These are phyloP conservation scores for Tetramorium bicarinatum DNA, from an alignment of 2,888 invertebrate genomes.

Conservation along the genomic window DNA sequence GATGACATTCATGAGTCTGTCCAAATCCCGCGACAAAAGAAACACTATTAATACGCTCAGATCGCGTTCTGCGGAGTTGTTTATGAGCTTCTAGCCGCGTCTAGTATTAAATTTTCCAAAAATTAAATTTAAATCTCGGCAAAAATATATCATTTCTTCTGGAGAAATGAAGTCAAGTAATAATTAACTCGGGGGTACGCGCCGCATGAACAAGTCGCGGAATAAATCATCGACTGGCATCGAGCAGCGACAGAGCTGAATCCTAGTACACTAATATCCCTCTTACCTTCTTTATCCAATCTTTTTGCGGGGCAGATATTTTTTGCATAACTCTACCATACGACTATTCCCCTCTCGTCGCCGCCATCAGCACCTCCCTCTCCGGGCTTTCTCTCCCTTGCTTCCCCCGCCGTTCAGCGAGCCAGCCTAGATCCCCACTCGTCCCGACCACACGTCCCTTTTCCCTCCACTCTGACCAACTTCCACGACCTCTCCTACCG, in stretches of 20 bases:
- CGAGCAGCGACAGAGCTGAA: constrained; percentile 15
- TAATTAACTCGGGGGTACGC: constrained; percentile 10
- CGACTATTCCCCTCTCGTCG: constrained; percentile 62
- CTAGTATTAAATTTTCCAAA: not conserved
- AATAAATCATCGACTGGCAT: constrained; percentile 34
- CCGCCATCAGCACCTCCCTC: constrained; percentile 71
- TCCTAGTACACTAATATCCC: constrained; percentile 60
- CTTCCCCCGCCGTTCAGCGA: constrained; percentile 60
- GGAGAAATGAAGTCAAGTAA: not conserved
- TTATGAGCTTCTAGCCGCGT: not conserved
- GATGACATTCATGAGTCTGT: constrained; percentile 80
- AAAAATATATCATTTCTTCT: not conserved
- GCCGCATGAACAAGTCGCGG: not conserved
- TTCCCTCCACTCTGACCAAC: constrained; percentile 64
- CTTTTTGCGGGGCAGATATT: constrained; percentile 66
- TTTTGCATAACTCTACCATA: constrained; percentile 71
- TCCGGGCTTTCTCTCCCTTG: constrained; percentile 49
- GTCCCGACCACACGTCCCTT: constrained; percentile 46
- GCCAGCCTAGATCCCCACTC: constrained; percentile 64
- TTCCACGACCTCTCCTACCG: constrained; percentile 66
- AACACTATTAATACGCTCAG: constrained; percentile 36
- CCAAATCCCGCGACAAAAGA: constrained; percentile 71
- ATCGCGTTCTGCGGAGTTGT: constrained; percentile 65
- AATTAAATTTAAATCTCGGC: not conserved
- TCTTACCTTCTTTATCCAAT: constrained; percentile 61